These are phyloP conservation scores for Drosophila pectinifera DNA, from an alignment of 1,140 invertebrate species.

Conservation along the genomic window DNA sequence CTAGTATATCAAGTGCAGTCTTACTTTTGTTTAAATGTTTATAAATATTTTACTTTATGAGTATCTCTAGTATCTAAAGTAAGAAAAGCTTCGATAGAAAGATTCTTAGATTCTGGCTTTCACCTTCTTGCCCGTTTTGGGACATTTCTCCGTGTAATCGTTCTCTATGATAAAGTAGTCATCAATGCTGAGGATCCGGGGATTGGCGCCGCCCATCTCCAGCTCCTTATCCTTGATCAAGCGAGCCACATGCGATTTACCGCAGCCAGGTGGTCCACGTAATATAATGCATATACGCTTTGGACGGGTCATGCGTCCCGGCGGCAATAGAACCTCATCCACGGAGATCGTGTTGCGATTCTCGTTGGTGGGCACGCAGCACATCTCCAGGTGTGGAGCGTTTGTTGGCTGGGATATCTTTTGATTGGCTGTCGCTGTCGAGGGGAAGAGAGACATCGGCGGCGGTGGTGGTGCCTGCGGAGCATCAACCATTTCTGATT, in stretches of 20 bases:
- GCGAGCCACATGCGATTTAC: constrained; percentile 93
- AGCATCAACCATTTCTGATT: too few relatives aligned
- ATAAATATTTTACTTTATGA: too few relatives aligned
- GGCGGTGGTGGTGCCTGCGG: neutral
- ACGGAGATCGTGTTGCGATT: constrained; percentile 87
- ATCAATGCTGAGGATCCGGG: constrained; percentile 96
- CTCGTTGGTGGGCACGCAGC: constrained; percentile 62
- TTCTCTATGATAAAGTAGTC: constrained; percentile 98
- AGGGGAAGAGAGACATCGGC: constrained; percentile 55
- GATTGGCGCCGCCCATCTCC: constrained; percentile 87
- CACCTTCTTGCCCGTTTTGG: constrained; percentile 91
- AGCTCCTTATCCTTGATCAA: constrained; percentile 90
- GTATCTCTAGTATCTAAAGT: too few relatives aligned
- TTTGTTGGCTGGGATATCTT: constrained; percentile 20
- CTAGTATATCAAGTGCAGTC: too few relatives aligned
- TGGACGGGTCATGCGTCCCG: constrained; percentile 88
- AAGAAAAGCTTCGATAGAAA: too few relatives aligned
- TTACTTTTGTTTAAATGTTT: too few relatives aligned
- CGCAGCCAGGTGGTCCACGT: constrained; percentile 94
- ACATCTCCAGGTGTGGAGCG: constrained; percentile 51
- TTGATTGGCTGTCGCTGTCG: constrained; percentile 61
- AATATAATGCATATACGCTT: constrained; percentile 94
- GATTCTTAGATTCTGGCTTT: constrained; percentile 76
- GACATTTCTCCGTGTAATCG: constrained; percentile 91
- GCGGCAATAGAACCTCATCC: constrained; percentile 90